Percentiles rank a stretch among this genome's conserved stretches.
Evolutionary conservation across 2,888 invertebrate genomes (phyloP).

Genomic region (Lochmaea crataegi): DNA sequence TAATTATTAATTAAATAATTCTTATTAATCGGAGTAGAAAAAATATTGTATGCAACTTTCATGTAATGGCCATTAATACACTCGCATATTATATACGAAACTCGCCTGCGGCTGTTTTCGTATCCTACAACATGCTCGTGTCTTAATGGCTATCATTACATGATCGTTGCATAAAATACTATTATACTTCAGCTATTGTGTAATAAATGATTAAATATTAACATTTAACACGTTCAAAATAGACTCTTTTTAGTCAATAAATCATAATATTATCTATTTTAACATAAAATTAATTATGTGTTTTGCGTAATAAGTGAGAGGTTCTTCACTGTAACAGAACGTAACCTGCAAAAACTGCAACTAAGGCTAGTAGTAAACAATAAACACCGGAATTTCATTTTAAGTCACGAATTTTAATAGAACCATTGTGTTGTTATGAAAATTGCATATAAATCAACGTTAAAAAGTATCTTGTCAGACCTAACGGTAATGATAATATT

Average conservation of each 20-base stretch:
- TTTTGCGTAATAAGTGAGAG: neutral
- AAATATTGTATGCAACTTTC: too few relatives aligned
- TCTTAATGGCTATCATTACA: too few relatives aligned
- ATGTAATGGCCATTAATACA: too few relatives aligned
- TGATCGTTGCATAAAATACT: too few relatives aligned
- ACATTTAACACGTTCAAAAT: neutral
- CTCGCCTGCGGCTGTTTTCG: too few relatives aligned
- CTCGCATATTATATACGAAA: too few relatives aligned
- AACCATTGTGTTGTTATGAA: slow-evolving; percentile 23
- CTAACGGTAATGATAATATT: slow-evolving; percentile 14
- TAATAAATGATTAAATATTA: neutral
- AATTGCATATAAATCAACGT: slow-evolving; percentile 23
- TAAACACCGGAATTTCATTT: slow-evolving; percentile 21
- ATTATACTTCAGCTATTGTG: neutral
- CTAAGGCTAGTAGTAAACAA: slow-evolving; percentile 7
- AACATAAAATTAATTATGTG: slow-evolving; percentile 1
- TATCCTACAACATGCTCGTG: too few relatives aligned
- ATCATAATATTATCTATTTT: neutral
- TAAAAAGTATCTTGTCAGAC: slow-evolving; percentile 2
- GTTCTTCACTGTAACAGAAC: slow-evolving; percentile 1
- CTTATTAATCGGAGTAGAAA: too few relatives aligned
- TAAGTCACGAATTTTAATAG: slow-evolving; percentile 26
- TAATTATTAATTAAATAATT: too few relatives aligned
- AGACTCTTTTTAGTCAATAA: neutral
- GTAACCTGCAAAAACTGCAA: neutral